Conservation (phyloP, 2,113 vertebrate species). For the Brachyistius frenatus region DNA sequence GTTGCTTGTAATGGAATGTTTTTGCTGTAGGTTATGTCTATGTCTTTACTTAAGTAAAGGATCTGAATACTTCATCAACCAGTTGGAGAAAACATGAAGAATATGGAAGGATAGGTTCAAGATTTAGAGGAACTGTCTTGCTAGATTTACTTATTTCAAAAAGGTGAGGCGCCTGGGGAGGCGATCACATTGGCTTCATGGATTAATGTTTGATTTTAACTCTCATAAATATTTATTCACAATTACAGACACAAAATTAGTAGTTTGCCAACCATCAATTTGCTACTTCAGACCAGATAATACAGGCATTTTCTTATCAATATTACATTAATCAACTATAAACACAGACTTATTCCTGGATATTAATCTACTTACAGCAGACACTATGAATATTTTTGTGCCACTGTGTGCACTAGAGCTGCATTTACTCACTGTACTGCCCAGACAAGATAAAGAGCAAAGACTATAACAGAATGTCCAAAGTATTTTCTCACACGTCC, state of each 20-base stretch:
- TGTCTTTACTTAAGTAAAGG: too few species aligned
- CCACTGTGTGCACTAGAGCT: conserved; percentile 54
- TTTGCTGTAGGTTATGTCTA: too few species aligned
- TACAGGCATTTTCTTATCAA: conserved; percentile 42
- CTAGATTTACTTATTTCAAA: too few species aligned
- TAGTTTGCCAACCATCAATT: conserved; percentile 12
- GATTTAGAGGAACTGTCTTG: too few species aligned
- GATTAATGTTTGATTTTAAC: not conserved
- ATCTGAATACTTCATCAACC: too few species aligned
- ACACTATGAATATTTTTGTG: conserved; percentile 38
- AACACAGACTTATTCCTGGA: conserved; percentile 51
- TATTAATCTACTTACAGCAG: conserved; percentile 33
- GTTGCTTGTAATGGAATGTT: too few species aligned
- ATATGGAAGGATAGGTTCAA: too few species aligned
- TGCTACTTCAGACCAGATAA: conserved; percentile 6
- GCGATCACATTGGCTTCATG: not conserved
- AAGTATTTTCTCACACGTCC: conserved; percentile 76
- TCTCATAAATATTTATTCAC: too few species aligned
- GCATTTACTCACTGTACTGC: conserved; percentile 42
- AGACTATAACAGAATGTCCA: conserved; percentile 37
- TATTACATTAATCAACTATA: conserved; percentile 39
- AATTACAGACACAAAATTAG: not conserved
- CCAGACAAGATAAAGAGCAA: conserved; percentile 55
- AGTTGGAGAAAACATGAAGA: too few species aligned
- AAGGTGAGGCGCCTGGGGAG: too few species aligned